Conservation (phyloP, 2,113 vertebrate genomes). For the Oceanites oceanicus region DNA sequence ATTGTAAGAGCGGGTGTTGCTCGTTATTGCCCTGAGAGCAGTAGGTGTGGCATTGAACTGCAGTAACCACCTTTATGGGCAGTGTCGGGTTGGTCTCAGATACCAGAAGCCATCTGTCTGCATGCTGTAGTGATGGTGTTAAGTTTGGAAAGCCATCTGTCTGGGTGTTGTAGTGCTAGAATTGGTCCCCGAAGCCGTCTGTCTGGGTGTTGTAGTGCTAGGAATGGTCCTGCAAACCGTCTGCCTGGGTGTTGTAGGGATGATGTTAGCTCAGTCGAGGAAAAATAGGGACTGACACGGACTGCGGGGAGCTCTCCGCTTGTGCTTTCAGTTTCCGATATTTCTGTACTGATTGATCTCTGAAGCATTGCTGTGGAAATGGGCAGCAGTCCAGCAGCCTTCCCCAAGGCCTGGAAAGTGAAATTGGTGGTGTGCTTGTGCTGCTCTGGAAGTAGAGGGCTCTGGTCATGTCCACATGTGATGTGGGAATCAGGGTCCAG, state of each 20-base stretch:
- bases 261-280: background rate
- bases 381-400: background rate
- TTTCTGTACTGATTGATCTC: background rate
- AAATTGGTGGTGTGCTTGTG: background rate
- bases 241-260: background rate
- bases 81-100: background rate
- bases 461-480: background rate
- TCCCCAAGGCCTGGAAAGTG: background rate
- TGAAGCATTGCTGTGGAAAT: background rate
- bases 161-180: constrained; percentile 49
- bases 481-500: background rate
- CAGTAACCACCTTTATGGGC: constrained; percentile 12
- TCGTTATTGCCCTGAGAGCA: background rate
- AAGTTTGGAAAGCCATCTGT: constrained; percentile 59
- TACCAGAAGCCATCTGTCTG: constrained; percentile 34
- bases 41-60: background rate
- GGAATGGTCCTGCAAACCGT: background rate
- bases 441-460: background rate
- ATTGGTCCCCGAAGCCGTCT: constrained; percentile 35
- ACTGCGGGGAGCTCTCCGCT: background rate
- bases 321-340: background rate
- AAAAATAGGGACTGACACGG: background rate
- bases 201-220: constrained; percentile 44
- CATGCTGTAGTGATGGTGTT: background rate
- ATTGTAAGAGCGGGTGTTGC: background rate